Percentiles rank a stretch among this genome's conserved stretches.
Conservation (phyloP, 2,113 vertebrate genomes). For the Hirundichthys speculiger region DNA sequence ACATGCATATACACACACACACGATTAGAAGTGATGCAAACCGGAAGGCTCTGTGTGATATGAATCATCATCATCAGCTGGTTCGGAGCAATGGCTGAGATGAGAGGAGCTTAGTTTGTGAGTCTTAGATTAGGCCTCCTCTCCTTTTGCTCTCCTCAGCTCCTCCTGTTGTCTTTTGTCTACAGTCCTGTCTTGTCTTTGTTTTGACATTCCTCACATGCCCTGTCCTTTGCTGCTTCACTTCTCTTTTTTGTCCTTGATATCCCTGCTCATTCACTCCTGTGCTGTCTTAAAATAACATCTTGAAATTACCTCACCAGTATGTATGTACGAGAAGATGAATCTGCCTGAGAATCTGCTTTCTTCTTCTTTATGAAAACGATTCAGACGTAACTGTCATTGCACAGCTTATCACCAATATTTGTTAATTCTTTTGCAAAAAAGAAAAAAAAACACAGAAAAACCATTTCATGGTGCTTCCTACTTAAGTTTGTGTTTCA, state of each 20-base stretch:
- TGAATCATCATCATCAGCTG: slow-evolving; percentile 57
- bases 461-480: no score
- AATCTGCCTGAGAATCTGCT: no score
- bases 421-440: no score
- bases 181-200: slow-evolving; percentile 14
- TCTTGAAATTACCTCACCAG: background rate
- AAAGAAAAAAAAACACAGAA: no score
- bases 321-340: no score
- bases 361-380: no score
- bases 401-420: no score
- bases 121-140: slow-evolving; percentile 47
- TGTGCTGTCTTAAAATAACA: slow-evolving; percentile 11
- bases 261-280: background rate
- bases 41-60: slow-evolving; percentile 47
- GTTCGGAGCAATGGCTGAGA: slow-evolving; percentile 46
- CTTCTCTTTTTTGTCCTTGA: background rate
- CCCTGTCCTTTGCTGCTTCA: background rate
- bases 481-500: no score
- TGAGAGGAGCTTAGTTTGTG: slow-evolving; percentile 47
- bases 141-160: slow-evolving; percentile 6
- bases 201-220: slow-evolving; percentile 13
- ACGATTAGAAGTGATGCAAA: slow-evolving; percentile 43
- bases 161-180: slow-evolving; percentile 7
- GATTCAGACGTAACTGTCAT: no score
- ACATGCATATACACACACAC: no score